Evolutionary conservation across 2,797 vertebrate genomes (phyloP), one percentile per base, ranked within the genome.

Genomic region (Eulemur mongoz): DNA sequence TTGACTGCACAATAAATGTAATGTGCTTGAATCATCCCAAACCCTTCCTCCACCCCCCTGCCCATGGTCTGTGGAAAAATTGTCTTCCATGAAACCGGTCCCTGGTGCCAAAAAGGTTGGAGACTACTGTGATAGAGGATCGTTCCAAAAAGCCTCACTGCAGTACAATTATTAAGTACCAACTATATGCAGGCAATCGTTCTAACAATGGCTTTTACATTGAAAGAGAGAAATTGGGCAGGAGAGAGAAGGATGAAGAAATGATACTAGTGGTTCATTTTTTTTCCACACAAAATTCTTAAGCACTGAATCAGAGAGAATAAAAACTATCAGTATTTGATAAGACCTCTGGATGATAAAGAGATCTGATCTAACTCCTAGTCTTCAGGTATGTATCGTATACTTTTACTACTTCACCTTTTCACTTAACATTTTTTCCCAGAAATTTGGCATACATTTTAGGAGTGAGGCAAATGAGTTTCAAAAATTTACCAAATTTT

Each of bases 221-320:
- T 78, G 22, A 45, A 91, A 76, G 45, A 45, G n/a, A 80, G 35
- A 61, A 78, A 63, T 48, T 69, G 11, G n/a, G 25, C 25, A 93
- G 40, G 65, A 75, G 32, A 93, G 8, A 84, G 57, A 83, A 91
- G 14, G 22, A 48, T 57, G 14, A 72, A 89, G 8, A 80, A 40
- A 91, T 48, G 14, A 70, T 40, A 43, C 18, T 48, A 72, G 35
- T 14, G 22, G 40, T 65, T 81, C 89, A 69, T 86, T 89, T 93
- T 90, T 95, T 90, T 82, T 45, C 91, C 80, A 83, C 30, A 52
- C 18, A 85, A 63, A 79, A 75, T 27, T 70, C 25, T 81, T 91
- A 79, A 54, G 15, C 32, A 91, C 38, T 8, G 79, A 95, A 79
- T 82, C 38, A 50, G 13, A 57, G 9, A 78, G 25, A 83, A 75